Evolutionary conservation across 23 tunicate species (phyloP).

Genomic region (Ascidia mentula): DNA sequence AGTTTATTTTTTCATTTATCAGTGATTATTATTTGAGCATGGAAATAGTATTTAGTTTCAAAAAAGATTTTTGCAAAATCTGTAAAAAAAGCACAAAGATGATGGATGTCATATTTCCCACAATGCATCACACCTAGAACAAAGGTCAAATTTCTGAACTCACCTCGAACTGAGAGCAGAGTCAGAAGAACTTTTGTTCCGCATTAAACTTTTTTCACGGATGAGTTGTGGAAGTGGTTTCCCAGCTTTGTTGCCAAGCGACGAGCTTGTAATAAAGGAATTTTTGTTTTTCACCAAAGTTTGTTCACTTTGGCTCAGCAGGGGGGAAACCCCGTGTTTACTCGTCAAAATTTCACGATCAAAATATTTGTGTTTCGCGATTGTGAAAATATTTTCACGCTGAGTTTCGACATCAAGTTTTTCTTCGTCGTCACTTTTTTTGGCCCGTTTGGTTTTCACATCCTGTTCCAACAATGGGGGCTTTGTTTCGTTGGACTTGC

Average conservation of each 20-base stretch:
- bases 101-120: no score
- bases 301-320: constrained; percentile 13
- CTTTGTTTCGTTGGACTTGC: not conserved
- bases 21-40: no score
- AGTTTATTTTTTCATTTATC: no score
- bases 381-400: not conserved
- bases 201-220: constrained; percentile 14
- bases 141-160: not conserved
- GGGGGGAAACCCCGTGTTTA: constrained; percentile 7
- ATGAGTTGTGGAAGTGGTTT: not conserved
- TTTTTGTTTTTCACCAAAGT: not conserved
- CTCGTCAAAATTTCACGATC: not conserved
- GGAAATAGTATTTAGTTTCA: no score
- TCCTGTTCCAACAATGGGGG: not conserved
- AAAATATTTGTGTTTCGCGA: not conserved
- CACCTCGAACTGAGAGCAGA: constrained; percentile 58
- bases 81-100: no score
- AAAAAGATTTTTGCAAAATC: no score
- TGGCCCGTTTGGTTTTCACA: not conserved
- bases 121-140: no score
- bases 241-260: not conserved
- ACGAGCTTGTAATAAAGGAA: not conserved
- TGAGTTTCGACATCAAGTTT: not conserved
- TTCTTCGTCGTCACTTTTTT: not conserved
- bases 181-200: constrained; percentile 44